These are phyloP conservation scores for Falcunculus frontatus DNA, from an alignment of 2,113 vertebrate genomes.

Conservation along the genomic window DNA sequence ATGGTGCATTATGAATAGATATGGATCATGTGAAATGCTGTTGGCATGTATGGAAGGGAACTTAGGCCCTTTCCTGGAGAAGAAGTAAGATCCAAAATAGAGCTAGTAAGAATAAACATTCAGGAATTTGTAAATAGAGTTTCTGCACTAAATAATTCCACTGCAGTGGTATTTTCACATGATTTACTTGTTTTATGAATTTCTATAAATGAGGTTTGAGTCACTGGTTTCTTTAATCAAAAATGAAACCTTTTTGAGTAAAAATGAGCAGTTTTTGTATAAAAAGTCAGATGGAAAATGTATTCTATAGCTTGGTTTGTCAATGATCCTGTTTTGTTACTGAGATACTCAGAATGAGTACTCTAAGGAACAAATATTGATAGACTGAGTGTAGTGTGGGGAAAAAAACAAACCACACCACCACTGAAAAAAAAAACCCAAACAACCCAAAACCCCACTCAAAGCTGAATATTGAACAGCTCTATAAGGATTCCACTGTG, in stretches of 20 bases:
- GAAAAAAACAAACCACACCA: background rate
- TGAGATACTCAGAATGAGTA: background rate
- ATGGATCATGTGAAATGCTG: background rate
- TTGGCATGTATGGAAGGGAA: background rate
- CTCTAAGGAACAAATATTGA: background rate
- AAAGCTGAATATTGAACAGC: background rate
- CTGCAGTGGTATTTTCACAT: background rate
- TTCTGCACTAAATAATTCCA: no score
- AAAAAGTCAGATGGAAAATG: background rate
- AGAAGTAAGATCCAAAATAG: background rate
- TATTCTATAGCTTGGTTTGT: background rate
- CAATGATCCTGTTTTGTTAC: background rate
- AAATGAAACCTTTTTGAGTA: background rate
- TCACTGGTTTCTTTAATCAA: background rate
- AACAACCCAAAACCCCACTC: rapidly evolving
- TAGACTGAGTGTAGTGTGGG: background rate
- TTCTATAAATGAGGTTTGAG: background rate
- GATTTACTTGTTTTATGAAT: background rate
- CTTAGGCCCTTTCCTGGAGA: background rate
- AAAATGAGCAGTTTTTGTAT: background rate
- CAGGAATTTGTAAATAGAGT: background rate
- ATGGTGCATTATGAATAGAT: background rate
- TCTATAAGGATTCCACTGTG: background rate
- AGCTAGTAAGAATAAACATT: background rate
- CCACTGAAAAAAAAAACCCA: background rate